Percentiles rank a stretch among this genome's conserved stretches.
phyloP scores from a whole-genome alignment of 2,113 vertebrate species.

The Ornithorhynchus anatinus region DNA sequence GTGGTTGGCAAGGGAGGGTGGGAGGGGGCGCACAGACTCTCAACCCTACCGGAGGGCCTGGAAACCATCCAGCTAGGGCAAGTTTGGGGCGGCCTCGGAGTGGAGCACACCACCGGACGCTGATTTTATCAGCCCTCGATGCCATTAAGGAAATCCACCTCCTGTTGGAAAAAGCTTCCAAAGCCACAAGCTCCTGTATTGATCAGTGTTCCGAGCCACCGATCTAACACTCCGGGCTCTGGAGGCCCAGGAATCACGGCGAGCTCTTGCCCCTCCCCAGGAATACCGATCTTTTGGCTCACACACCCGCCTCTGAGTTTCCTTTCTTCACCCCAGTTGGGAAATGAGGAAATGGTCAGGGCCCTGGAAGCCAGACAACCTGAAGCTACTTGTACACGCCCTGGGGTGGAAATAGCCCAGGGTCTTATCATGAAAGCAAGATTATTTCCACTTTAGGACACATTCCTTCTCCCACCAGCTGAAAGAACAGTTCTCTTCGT shows the following conservation, averaged over 20 bases:
- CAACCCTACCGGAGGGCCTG: neutral
- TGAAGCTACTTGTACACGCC: no score
- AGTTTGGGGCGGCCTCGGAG: neutral
- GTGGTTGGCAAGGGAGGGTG: neutral
- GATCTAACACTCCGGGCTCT: conserved; percentile 37
- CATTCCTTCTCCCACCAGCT: no score
- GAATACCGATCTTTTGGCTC: neutral
- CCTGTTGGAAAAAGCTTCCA: conserved; percentile 25
- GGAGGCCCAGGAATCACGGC: neutral
- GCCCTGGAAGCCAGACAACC: neutral
- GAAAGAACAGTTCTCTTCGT: no score
- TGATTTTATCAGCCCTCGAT: conserved; percentile 25
- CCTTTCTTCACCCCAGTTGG: neutral
- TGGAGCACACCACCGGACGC: neutral
- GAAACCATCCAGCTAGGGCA: neutral
- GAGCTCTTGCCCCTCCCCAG: neutral
- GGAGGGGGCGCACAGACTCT: neutral
- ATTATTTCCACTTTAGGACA: no score
- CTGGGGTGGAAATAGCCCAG: no score
- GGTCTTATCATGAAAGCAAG: no score
- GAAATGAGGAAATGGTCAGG: neutral
- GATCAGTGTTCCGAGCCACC: conserved; percentile 49
- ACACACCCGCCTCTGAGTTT: rapidly evolving
- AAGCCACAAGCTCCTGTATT: neutral
- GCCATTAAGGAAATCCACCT: conserved; percentile 30